Percentiles rank a stretch among this genome's conserved stretches.
These are phyloP conservation scores for Zaprionus bogoriensis DNA, from an alignment of 2,888 invertebrate genomes.

Conservation along the genomic window DNA sequence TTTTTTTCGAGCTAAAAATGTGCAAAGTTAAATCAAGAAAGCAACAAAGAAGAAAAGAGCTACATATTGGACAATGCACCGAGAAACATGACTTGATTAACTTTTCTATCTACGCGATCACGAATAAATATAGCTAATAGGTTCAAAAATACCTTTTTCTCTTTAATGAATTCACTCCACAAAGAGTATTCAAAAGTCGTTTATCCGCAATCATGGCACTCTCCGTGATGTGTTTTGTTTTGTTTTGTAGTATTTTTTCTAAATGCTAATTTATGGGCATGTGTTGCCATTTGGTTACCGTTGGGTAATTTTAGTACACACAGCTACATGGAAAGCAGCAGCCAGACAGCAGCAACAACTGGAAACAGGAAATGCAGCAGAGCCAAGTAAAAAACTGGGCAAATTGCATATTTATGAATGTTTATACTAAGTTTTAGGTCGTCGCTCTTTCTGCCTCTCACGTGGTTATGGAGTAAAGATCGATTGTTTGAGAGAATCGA, in stretches of 20 bases:
- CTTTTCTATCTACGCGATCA: too few species aligned
- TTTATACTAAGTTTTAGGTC: conserved; percentile 63
- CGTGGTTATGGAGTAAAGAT: not conserved
- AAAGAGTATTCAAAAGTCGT: conserved; percentile 18
- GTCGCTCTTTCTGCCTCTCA: conserved; percentile 5
- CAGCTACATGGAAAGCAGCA: conserved; percentile 31
- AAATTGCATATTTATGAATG: conserved; percentile 79
- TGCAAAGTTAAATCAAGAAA: too few species aligned
- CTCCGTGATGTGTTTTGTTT: conserved; percentile 33
- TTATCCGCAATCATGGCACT: not conserved
- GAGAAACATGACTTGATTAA: too few species aligned
- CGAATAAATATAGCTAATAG: too few species aligned
- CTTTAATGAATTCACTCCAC: too few species aligned
- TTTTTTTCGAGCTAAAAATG: too few species aligned
- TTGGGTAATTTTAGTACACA: conserved; percentile 77
- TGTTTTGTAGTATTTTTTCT: conserved; percentile 58
- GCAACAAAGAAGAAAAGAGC: too few species aligned
- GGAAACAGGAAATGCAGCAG: conserved; percentile 77
- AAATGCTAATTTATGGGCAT: conserved; percentile 78
- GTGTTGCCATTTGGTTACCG: conserved; percentile 79
- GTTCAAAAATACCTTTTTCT: too few species aligned
- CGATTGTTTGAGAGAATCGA: not conserved
- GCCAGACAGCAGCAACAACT: conserved; percentile 44
- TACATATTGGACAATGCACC: too few species aligned
- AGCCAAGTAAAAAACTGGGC: conserved; percentile 76